These are phyloP conservation scores for Pecten maximus DNA, from an alignment of 2,888 invertebrate genomes.

Conservation along the genomic window DNA sequence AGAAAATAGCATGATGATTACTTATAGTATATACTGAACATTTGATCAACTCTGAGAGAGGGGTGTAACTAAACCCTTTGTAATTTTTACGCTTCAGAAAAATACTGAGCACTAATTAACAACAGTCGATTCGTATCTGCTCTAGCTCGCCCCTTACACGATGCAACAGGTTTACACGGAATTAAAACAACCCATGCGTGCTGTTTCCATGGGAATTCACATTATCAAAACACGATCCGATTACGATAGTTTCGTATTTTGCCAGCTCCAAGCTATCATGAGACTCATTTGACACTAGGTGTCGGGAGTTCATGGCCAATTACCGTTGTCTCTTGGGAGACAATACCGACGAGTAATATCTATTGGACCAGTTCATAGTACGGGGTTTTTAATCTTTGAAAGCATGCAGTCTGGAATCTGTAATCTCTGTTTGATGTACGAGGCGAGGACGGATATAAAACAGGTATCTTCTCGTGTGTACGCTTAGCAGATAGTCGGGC, in stretches of 20 bases:
- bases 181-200: too few species aligned
- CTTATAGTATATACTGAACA: too few species aligned
- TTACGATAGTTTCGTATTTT: slow-evolving; percentile 18
- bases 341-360: neutral
- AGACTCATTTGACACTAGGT: neutral
- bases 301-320: neutral
- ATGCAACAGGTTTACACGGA: too few species aligned
- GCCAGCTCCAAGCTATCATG: neutral
- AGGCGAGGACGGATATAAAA: neutral
- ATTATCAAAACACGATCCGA: neutral
- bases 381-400: neutral
- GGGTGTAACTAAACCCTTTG: too few species aligned
- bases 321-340: neutral
- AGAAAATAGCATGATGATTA: too few species aligned
- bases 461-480: neutral
- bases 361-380: neutral
- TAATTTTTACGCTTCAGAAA: too few species aligned
- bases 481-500: neutral
- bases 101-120: too few species aligned
- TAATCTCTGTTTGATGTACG: neutral
- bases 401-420: neutral
- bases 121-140: too few species aligned
- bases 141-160: too few species aligned
- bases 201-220: neutral
- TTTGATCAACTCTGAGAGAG: too few species aligned